These are phyloP conservation scores for Amblyopsis hoosieri DNA, from an alignment of 2,797 vertebrate genomes.

Conservation along the genomic window DNA sequence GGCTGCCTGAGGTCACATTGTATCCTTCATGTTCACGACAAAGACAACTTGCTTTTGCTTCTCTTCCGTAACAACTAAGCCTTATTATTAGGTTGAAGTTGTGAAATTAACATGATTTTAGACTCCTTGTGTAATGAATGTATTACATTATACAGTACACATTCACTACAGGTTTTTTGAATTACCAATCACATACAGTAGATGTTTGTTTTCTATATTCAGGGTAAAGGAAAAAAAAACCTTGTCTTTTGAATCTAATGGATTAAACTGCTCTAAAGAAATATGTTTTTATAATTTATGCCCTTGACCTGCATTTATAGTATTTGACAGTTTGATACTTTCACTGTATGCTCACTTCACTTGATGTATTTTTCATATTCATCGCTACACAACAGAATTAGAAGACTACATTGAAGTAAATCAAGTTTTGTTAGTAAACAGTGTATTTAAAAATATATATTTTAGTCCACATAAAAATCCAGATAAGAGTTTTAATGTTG, in stretches of 20 bases:
- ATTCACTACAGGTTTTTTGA: slow-evolving; percentile 34
- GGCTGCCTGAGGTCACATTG: slow-evolving; percentile 49
- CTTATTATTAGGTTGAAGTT: slow-evolving; percentile 44
- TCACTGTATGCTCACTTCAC: slow-evolving; percentile 37
- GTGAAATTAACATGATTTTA: slow-evolving; percentile 39
- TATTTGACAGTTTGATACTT: slow-evolving; percentile 43
- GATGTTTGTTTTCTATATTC: slow-evolving; percentile 37
- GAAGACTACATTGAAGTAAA: slow-evolving; percentile 46
- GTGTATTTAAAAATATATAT: slow-evolving; percentile 40
- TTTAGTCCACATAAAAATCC: slow-evolving; percentile 52
- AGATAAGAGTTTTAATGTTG: slow-evolving; percentile 55
- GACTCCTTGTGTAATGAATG: slow-evolving; percentile 54
- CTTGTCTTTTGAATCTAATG: slow-evolving; percentile 33
- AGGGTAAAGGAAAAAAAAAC: slow-evolving; percentile 39
- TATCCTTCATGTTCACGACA: slow-evolving; percentile 57
- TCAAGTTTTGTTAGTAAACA: slow-evolving; percentile 22
- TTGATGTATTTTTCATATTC: slow-evolving; percentile 46
- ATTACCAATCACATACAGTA: slow-evolving; percentile 17
- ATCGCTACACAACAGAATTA: slow-evolving; percentile 28
- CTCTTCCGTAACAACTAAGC: slow-evolving; percentile 52
- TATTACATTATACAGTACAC: slow-evolving; percentile 38
- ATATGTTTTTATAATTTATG: slow-evolving; percentile 34
- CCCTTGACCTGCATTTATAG: slow-evolving; percentile 49
- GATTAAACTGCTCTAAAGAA: slow-evolving; percentile 30
- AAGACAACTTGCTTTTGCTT: slow-evolving; percentile 60